These are phyloP conservation scores for Epizoanthus fatuus DNA, from an alignment of 92 coral and sea anemone species.

Conservation along the genomic window DNA sequence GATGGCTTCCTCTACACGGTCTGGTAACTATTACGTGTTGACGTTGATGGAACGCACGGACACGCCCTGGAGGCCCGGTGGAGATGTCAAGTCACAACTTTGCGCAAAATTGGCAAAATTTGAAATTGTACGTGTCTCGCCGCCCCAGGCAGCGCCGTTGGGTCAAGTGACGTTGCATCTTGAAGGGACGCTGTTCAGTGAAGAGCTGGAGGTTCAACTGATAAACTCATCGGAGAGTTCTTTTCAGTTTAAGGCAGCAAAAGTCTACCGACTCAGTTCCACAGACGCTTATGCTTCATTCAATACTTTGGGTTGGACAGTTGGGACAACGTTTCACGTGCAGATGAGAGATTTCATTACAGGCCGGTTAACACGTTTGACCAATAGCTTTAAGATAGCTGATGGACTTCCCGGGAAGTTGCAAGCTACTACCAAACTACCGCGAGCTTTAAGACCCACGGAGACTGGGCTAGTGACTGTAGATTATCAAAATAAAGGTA, in stretches of 20 bases:
- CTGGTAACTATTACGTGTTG: constrained; percentile 69
- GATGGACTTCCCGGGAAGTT: constrained; percentile 75
- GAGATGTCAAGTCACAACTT: constrained; percentile 48
- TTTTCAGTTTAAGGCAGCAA: constrained; percentile 37
- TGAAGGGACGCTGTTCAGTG: constrained; percentile 81
- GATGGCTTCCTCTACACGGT: constrained; percentile 61
- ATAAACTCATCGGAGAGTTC: constrained; percentile 40
- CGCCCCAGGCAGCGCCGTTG: constrained; percentile 67
- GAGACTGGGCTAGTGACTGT: constrained; percentile 67
- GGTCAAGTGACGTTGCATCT: constrained; percentile 78
- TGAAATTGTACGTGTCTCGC: constrained; percentile 75
- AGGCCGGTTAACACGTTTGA: constrained; percentile 28
- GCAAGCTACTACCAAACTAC: constrained; percentile 55
- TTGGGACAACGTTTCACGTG: constrained; percentile 61
- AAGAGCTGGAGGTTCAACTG: constrained; percentile 65
- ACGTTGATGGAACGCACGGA: constrained; percentile 67
- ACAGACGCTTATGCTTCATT: constrained; percentile 78
- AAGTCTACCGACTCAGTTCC: constrained; percentile 80
- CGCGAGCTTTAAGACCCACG: constrained; percentile 57
- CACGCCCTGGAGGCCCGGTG: neutral
- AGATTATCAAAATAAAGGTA: constrained; percentile 77
- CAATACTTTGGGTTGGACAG: constrained; percentile 30
- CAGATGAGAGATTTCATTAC: constrained; percentile 51
- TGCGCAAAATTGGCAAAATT: constrained; percentile 81
- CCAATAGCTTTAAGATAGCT: constrained; percentile 45